Percentiles rank a stretch among this genome's conserved stretches.
Conservation (phyloP, 2,888 invertebrate genomes). For the Hermaeophaga mercurialis region DNA sequence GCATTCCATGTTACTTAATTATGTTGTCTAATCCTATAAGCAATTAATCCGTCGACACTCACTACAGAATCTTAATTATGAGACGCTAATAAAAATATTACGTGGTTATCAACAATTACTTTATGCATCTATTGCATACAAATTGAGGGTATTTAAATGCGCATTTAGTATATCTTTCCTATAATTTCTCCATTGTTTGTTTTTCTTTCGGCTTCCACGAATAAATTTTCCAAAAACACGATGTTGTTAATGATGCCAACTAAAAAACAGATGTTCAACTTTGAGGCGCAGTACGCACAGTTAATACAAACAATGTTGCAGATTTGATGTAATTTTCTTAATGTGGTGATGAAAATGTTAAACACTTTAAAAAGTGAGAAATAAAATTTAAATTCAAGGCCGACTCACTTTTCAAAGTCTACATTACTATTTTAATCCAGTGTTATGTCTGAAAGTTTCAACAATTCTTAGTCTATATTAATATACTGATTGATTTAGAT, state of each 20-base stretch:
- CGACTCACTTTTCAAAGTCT: background rate
- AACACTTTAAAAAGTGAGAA: background rate
- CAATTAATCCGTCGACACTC: background rate
- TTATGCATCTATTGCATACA: background rate
- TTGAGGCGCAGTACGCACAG: slow-evolving; percentile 1
- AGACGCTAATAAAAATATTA: background rate
- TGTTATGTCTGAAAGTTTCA: too few species aligned
- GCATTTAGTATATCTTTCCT: background rate
- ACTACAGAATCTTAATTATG: background rate
- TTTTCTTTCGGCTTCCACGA: slow-evolving; percentile 2
- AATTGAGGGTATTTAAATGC: background rate
- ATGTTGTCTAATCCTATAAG: background rate
- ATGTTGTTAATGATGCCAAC: too few species aligned
- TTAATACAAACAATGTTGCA: background rate
- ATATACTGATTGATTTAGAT: too few species aligned
- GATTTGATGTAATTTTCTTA: slow-evolving; percentile 2
- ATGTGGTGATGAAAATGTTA: background rate
- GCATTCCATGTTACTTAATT: background rate
- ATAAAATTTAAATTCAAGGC: background rate
- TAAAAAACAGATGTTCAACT: slow-evolving; percentile 7
- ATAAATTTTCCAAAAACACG: slow-evolving; percentile 1
- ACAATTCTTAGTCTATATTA: too few species aligned
- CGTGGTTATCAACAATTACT: background rate
- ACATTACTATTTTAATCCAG: too few species aligned
- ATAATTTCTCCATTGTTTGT: background rate